Evolutionary conservation across 2,888 invertebrate species (phyloP).

Genomic region (Chamaedrilus cognettii): DNA sequence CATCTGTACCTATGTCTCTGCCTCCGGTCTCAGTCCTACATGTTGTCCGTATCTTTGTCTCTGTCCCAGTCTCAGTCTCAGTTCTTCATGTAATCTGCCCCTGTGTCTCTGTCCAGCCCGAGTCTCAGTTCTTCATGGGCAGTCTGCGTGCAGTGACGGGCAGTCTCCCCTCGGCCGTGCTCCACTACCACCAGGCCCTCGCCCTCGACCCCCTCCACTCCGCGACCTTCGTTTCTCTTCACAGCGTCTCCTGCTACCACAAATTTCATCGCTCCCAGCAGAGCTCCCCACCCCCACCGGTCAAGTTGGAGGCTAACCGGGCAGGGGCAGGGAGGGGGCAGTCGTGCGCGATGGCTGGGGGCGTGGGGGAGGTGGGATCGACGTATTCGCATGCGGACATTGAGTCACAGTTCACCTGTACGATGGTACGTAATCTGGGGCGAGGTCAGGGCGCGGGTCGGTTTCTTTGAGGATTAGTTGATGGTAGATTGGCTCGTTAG

Average conservation of each 20-base stretch:
- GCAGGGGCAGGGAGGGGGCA: too few relatives aligned
- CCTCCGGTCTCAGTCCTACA: slow-evolving; percentile 5
- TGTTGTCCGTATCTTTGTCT: too few relatives aligned
- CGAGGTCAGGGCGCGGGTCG: too few relatives aligned
- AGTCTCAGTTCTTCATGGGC: slow-evolving; percentile 71
- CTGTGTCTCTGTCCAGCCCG: slow-evolving; percentile 62
- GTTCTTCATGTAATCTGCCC: neutral
- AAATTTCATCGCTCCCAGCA: slow-evolving; percentile 41
- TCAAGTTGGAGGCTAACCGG: too few relatives aligned
- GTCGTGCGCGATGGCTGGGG: neutral
- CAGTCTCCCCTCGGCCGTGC: slow-evolving; percentile 60
- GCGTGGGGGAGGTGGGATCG: neutral
- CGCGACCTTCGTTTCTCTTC: slow-evolving; percentile 48
- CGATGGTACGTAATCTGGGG: too few relatives aligned
- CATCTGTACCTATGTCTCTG: slow-evolving; percentile 8
- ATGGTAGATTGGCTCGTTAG: too few relatives aligned
- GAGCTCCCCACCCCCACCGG: slow-evolving; percentile 5
- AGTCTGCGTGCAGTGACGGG: slow-evolving; percentile 69
- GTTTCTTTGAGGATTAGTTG: too few relatives aligned
- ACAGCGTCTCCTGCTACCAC: slow-evolving; percentile 53
- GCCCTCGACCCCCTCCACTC: slow-evolving; percentile 48
- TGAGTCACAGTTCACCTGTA: slow-evolving; percentile 8
- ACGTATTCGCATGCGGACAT: neutral
- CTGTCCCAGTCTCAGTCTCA: neutral
- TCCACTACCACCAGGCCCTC: slow-evolving; percentile 54